Base-by-base conservation (phyloP, 2,113 vertebrate species). In the Circaetus cinerascens region DNA sequence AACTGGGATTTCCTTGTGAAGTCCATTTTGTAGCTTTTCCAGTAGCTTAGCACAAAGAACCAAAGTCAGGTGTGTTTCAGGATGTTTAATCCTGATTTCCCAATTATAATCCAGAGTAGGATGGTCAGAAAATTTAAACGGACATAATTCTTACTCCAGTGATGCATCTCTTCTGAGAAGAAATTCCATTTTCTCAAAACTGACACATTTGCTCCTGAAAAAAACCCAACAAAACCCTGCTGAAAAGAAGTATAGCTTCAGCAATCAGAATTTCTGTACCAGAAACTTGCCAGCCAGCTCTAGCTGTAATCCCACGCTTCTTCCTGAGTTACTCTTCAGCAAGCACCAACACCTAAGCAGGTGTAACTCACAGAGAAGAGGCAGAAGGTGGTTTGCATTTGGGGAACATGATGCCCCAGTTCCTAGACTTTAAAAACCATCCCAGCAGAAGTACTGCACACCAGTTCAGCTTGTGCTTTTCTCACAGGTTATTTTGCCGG, bases 401-500 rank as follows among this genome's bases (percentile, higher is more conserved):
- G 55, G 74, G 62, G 38, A 91, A 69, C 3, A 9, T 3, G 21
- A 74, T 73, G 25, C 18, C 18, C 36, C 34, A 55, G 38, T 43
- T 67, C 25, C 40, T 60, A 64, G 40, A 50, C 43, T 41, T 95
- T 48, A 63, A 79, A 76, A 92, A 19, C 8, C n/a, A n/a, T 45
- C 13, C 22, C 34, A 79, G 43, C 17, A 86, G 66, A 80, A 73
- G n/a, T 41, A 25, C 45, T 36, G 34, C 25, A 32, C 13, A 67
- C 38, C 36, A 45, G 71, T 56, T 90, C 50, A 57, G 17, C 59
- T 53, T 93, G 41, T 96, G 53, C 80, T 93, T 91, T 88, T 36
- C 51, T 75, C 53, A 5, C 95, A 98, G 98, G 97, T 96, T 43
- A 93, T 98, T 77, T 64, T 98, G 68, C 97, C 97, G 0, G 98